Percentiles rank a stretch among this genome's conserved stretches.
Evolutionary conservation across 1,140 invertebrate genomes (phyloP).

Genomic region (Uloborus diversus): DNA sequence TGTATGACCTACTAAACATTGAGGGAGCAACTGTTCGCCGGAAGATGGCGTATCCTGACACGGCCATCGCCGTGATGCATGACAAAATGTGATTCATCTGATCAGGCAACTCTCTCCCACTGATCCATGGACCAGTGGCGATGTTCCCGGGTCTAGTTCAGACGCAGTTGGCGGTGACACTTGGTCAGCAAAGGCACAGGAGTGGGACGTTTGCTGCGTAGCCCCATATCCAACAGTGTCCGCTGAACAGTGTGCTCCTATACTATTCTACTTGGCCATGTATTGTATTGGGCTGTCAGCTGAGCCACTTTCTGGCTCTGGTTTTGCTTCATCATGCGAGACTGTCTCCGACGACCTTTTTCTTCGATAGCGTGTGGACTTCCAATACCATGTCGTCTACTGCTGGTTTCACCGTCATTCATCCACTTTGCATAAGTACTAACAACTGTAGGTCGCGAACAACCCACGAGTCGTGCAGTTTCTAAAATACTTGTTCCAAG

Average conservation of each 20-base stretch:
- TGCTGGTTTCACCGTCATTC: not conserved
- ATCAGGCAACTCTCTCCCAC: no score
- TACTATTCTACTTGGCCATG: no score
- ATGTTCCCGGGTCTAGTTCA: no score
- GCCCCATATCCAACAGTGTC: constrained; percentile 27
- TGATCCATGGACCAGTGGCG: no score
- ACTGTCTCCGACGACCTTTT: not conserved
- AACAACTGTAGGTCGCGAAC: not conserved
- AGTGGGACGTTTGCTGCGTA: constrained; percentile 30
- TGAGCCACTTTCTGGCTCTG: not conserved
- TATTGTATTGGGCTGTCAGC: not conserved
- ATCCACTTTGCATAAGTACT: not conserved
- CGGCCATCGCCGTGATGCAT: no score
- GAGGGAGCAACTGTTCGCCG: no score
- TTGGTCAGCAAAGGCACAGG: constrained; percentile 26
- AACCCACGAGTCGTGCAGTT: not conserved
- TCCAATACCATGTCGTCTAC: not conserved
- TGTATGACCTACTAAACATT: no score
- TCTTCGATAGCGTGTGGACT: not conserved
- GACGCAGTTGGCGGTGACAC: constrained; percentile 6
- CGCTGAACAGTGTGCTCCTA: constrained; percentile 21
- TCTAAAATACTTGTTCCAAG: not conserved
- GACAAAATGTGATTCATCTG: no score
- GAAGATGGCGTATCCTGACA: no score
- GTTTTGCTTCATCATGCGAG: not conserved